These are phyloP conservation scores for Oscarella lobularis DNA, from an alignment of 37 sponge, comb jelly and placozoan genomes.

Conservation along the genomic window DNA sequence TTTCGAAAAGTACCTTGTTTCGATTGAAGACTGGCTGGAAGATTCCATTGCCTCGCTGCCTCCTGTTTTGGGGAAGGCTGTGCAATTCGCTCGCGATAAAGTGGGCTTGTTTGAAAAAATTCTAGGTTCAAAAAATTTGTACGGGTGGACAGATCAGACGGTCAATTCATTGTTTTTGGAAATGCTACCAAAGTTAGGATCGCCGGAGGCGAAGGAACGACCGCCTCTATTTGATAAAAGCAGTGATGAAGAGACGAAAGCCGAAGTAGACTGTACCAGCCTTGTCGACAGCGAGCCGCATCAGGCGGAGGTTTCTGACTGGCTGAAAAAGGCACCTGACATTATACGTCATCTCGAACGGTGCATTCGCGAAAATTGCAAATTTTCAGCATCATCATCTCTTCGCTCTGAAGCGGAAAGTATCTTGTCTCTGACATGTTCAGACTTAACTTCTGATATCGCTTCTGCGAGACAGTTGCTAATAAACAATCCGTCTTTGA, in stretches of 20 bases:
- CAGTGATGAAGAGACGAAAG: too few species aligned
- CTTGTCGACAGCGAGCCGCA: background rate
- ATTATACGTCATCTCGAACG: background rate
- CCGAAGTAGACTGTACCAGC: conserved; percentile 1
- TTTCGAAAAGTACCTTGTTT: conserved; percentile 71
- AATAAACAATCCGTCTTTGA: background rate
- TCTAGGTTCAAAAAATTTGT: background rate
- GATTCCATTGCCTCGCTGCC: conserved; percentile 29
- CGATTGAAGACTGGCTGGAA: conserved; percentile 46
- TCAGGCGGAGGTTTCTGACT: background rate
- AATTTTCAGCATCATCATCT: too few species aligned
- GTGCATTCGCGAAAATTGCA: background rate
- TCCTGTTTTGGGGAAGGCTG: conserved; percentile 20
- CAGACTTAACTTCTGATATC: too few species aligned
- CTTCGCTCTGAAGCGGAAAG: too few species aligned
- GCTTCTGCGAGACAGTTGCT: background rate
- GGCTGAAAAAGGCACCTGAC: background rate
- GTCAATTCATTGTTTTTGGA: background rate
- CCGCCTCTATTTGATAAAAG: too few species aligned
- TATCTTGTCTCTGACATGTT: background rate
- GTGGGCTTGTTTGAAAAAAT: background rate
- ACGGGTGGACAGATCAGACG: background rate
- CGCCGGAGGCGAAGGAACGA: background rate
- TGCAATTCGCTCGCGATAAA: conserved; percentile 39
- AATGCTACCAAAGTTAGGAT: background rate